A percentile compares a stretch with the other conserved stretches of the same genome.
These are phyloP conservation scores for Stratiomys singularior DNA, from an alignment of 2,888 invertebrate species.

Conservation along the genomic window DNA sequence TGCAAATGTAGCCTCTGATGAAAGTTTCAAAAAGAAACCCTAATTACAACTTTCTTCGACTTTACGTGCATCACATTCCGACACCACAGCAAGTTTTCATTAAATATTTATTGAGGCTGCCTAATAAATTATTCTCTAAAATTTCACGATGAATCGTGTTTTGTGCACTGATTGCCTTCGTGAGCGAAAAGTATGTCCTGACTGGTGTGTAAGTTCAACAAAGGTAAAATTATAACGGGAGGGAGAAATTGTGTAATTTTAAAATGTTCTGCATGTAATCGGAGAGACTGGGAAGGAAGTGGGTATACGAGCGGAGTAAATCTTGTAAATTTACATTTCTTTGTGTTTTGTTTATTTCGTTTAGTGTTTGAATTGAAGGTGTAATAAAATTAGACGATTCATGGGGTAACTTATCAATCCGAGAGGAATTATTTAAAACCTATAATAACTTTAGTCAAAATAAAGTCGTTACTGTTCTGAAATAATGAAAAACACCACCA, in stretches of 20 bases:
- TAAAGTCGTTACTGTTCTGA: too few species aligned
- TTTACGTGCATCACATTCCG: constrained; percentile 23
- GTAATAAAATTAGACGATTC: too few species aligned
- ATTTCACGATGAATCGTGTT: constrained; percentile 24
- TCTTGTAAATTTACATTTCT: neutral
- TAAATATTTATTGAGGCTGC: constrained; percentile 42
- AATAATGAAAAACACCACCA: too few species aligned
- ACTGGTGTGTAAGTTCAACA: neutral
- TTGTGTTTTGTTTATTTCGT: neutral
- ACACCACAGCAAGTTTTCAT: constrained; percentile 24
- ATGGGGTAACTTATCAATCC: too few species aligned
- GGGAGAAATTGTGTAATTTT: neutral
- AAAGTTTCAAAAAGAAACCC: constrained; percentile 23
- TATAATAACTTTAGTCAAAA: too few species aligned
- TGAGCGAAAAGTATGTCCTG: neutral
- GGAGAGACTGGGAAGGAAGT: too few species aligned
- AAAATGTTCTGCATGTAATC: neutral
- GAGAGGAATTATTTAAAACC: too few species aligned
- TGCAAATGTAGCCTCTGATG: neutral
- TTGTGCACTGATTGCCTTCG: constrained; percentile 14
- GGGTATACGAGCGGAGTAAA: neutral
- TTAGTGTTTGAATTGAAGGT: neutral
- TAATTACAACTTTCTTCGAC: constrained; percentile 42
- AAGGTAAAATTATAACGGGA: neutral
- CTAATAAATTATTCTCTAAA: constrained; percentile 40